Evolutionary conservation across 2,113 vertebrate genomes (phyloP).

Genomic region (Thalassoma bifasciatum): DNA sequence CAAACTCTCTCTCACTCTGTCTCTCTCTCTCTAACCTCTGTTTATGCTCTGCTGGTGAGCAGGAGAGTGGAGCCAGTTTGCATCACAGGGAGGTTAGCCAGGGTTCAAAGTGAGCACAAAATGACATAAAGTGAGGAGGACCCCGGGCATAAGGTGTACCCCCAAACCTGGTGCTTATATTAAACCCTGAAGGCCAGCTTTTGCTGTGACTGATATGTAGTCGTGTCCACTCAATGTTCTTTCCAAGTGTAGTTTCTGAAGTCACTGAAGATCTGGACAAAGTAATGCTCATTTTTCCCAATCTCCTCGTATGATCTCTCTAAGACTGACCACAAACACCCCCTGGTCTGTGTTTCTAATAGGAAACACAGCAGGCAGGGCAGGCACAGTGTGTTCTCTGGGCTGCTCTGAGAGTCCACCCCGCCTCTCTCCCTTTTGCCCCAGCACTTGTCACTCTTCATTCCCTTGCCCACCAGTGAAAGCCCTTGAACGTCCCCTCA

Average conservation of each 20-base stretch:
- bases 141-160: conserved; percentile 51
- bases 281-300: conserved; percentile 42
- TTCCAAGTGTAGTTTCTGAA: conserved; percentile 41
- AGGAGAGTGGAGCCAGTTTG: conserved; percentile 59
- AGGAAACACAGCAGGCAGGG: conserved; percentile 66
- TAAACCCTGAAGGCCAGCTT: conserved; percentile 51
- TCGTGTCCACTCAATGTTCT: conserved; percentile 42
- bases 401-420: conserved; percentile 57
- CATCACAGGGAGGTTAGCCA: conserved; percentile 72
- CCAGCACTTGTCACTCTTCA: conserved; percentile 48
- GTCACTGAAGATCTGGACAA: conserved; percentile 47
- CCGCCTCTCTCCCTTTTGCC: conserved; percentile 50
- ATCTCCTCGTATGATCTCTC: conserved; percentile 57
- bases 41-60: conserved; percentile 70
- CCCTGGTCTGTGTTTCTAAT: conserved; percentile 46
- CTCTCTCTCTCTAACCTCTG: conserved; percentile 45
- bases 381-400: conserved; percentile 69
- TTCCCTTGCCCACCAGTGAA: conserved; percentile 57
- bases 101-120: conserved; percentile 67
- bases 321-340: conserved; percentile 24
- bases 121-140: conserved; percentile 56
- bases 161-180: conserved; percentile 41
- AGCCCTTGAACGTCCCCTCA: conserved; percentile 46
- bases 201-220: conserved; percentile 53
- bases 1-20: conserved; percentile 37